Percentiles rank a stretch among this genome's conserved stretches.
Conservation (phyloP, 2,113 vertebrate species). For the Malurus elegans region DNA sequence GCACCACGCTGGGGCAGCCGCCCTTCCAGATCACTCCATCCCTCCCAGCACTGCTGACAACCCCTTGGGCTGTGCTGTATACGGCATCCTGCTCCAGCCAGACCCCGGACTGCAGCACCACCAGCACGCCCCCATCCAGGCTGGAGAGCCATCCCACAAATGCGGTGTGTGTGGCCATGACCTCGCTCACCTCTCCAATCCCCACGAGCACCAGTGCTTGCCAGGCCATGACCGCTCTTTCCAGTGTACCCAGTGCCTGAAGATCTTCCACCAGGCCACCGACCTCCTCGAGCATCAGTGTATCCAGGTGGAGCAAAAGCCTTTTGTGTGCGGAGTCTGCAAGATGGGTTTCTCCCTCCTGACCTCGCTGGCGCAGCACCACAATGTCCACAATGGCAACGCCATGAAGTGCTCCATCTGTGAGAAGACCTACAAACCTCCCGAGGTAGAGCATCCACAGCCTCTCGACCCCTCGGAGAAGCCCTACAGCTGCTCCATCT, state of each 20-base stretch:
- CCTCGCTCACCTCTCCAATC: conserved; percentile 88
- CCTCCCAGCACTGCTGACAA: conserved; percentile 82
- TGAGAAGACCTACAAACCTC: conserved; percentile 91
- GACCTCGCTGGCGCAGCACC: conserved; percentile 92
- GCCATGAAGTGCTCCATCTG: conserved; percentile 96
- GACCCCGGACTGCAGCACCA: conserved; percentile 85
- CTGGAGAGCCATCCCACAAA: conserved; percentile 84
- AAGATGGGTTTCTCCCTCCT: conserved; percentile 99
- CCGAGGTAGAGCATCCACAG: conserved; percentile 65
- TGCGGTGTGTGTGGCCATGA: conserved; percentile 93
- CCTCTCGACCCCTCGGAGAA: conserved; percentile 75
- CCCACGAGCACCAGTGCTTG: conserved; percentile 95
- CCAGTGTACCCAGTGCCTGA: conserved; percentile 97
- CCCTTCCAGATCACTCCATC: conserved; percentile 88
- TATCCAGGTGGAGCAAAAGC: conserved; percentile 96
- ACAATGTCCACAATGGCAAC: conserved; percentile 86
- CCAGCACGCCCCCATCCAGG: conserved; percentile 77
- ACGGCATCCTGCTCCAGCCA: conserved; percentile 91
- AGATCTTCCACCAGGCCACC: conserved; percentile 96
- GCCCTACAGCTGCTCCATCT: conserved; percentile 93
- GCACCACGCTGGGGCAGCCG: conserved; percentile 81
- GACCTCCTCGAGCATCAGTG: conserved; percentile 97
- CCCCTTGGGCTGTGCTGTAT: conserved; percentile 90
- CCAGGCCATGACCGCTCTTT: conserved; percentile 89
- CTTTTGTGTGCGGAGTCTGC: conserved; percentile 94